Evolutionary conservation across 2,797 vertebrate species (phyloP).

Genomic region (Geotrypetes seraphini): DNA sequence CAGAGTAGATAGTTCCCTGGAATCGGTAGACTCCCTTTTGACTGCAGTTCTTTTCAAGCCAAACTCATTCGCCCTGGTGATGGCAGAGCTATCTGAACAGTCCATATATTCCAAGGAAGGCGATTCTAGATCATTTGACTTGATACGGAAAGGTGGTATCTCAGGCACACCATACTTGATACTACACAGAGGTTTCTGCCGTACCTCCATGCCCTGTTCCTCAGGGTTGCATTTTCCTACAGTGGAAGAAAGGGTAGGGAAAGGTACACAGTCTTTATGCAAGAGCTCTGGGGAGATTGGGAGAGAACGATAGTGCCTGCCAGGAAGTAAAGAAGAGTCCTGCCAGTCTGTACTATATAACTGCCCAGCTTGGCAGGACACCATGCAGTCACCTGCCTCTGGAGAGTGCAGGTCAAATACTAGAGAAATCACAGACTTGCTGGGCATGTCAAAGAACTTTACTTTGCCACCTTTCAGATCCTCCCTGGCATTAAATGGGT

Average conservation of each 20-base stretch:
- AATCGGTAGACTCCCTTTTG: background rate
- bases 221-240: slow-evolving; percentile 49
- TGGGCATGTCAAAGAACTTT: slow-evolving; percentile 91
- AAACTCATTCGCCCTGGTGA: slow-evolving; percentile 53
- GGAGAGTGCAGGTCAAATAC: slow-evolving; percentile 89
- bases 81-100: slow-evolving; percentile 62
- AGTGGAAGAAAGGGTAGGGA: slow-evolving; percentile 34
- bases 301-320: slow-evolving; percentile 76
- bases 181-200: slow-evolving; percentile 53
- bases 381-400: slow-evolving; percentile 47
- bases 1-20: slow-evolving; percentile 19
- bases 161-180: slow-evolving; percentile 75
- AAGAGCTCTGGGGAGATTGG: slow-evolving; percentile 78
- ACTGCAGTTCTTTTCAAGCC: slow-evolving; percentile 13
- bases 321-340: slow-evolving; percentile 55
- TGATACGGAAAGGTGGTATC: slow-evolving; percentile 79
- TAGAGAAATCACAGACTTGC: slow-evolving; percentile 90
- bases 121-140: slow-evolving; percentile 25
- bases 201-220: slow-evolving; percentile 49
- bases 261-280: slow-evolving; percentile 56
- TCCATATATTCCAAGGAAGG: slow-evolving; percentile 66
- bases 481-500: slow-evolving; percentile 92
- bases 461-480: slow-evolving; percentile 92
- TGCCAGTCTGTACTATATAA: slow-evolving; percentile 42
- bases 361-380: slow-evolving; percentile 38